Percentiles rank a stretch among this genome's conserved stretches.
phyloP scores from a whole-genome alignment of 1,140 invertebrate genomes.

The Caenorhabditis elegans region DNA sequence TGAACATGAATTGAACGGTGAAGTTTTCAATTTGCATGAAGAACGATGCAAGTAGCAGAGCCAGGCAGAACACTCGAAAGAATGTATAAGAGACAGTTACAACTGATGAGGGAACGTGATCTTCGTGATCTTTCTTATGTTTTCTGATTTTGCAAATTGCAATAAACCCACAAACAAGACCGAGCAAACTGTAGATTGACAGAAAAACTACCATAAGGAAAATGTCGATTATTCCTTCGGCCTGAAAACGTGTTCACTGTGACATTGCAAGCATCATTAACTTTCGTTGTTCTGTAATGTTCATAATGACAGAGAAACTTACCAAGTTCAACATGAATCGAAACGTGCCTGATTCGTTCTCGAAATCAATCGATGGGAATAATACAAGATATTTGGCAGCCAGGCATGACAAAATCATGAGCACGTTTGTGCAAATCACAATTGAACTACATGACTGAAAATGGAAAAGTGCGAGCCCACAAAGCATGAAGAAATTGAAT shows the following conservation, averaged over 20 bases:
- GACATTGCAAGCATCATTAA: too few relatives aligned
- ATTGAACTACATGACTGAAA: not conserved
- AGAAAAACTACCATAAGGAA: not conserved
- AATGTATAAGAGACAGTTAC: not conserved
- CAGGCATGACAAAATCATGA: not conserved
- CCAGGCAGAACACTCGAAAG: not conserved
- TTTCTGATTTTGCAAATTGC: not conserved
- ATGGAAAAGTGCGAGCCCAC: not conserved
- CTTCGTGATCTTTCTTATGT: not conserved
- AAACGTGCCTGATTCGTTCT: not conserved
- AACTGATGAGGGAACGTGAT: not conserved
- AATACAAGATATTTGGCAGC: not conserved
- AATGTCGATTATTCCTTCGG: not conserved
- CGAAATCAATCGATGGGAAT: not conserved
- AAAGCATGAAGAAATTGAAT: not conserved
- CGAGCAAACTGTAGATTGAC: not conserved
- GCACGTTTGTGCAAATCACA: not conserved
- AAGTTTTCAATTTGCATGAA: not conserved
- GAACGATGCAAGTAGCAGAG: not conserved
- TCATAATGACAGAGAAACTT: not conserved
- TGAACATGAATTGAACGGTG: not conserved
- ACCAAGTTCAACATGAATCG: not conserved
- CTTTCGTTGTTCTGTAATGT: too few relatives aligned
- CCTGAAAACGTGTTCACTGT: too few relatives aligned
- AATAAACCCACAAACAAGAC: not conserved